phyloP scores from a whole-genome alignment of 2,888 invertebrate genomes.

The Heliothis peltigera region DNA sequence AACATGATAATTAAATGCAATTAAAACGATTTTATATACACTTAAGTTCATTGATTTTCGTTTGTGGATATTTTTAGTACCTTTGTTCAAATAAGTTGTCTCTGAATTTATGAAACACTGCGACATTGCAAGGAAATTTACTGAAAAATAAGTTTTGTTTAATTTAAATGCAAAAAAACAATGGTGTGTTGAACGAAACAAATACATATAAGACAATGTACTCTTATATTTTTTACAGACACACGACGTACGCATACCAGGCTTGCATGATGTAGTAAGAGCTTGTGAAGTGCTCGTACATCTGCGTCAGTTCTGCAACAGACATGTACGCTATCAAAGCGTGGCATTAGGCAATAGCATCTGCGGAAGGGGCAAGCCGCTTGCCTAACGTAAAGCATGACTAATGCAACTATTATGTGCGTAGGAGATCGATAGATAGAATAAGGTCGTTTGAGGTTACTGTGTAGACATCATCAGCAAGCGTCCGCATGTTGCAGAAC shows the following conservation, averaged over 20 bases:
- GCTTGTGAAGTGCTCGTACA: not conserved
- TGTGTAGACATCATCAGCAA: slow-evolving; percentile 64
- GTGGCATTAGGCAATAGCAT: slow-evolving; percentile 68
- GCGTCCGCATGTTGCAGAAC: slow-evolving; percentile 60
- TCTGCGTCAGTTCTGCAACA: slow-evolving; percentile 39
- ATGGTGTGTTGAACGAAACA: too few relatives aligned
- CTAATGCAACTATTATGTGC: slow-evolving; percentile 71
- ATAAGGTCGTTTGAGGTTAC: slow-evolving; percentile 77
- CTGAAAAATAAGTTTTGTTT: slow-evolving; percentile 4
- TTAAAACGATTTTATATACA: not conserved
- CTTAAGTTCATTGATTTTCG: too few relatives aligned
- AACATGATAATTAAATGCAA: not conserved
- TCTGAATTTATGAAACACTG: slow-evolving; percentile 14
- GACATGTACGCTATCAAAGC: slow-evolving; percentile 51
- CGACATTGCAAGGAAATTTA: slow-evolving; percentile 1
- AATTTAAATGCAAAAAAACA: slow-evolving; percentile 8
- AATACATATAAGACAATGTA: too few relatives aligned
- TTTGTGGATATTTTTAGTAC: slow-evolving; percentile 19
- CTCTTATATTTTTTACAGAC: slow-evolving; percentile 16
- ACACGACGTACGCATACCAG: slow-evolving; percentile 27
- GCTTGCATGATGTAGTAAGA: slow-evolving; percentile 36
- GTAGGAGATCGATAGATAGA: slow-evolving; percentile 65
- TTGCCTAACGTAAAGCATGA: slow-evolving; percentile 75
- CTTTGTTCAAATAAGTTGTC: slow-evolving; percentile 33
- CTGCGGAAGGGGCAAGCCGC: slow-evolving; percentile 73